Evolutionary conservation across 2,888 invertebrate species (phyloP), one percentile per base, ranked within the genome.

Genomic region (Mystacides longicornis): DNA sequence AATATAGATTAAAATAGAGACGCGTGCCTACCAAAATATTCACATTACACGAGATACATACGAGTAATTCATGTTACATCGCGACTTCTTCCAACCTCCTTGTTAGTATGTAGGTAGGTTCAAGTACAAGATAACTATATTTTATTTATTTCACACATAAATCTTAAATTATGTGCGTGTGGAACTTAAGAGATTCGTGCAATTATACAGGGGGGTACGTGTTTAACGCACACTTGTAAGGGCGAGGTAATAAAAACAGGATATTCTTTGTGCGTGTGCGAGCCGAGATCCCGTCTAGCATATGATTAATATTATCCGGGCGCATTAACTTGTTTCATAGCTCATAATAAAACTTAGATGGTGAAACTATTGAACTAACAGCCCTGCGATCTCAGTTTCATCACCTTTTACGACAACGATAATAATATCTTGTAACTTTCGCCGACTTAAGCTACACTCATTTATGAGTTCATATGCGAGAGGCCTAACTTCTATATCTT

Each of bases 1-100:
- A n/a, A n/a, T 49, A 37, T 23, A 47, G 56, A 53, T 53, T 56
- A 56, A 52, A 48, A 46, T 43, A 42, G 49, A 56, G 43, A 23
- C 21, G 18, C n/a, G 50, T 23, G 42, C 21, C 33, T 45, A 49
- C 50, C 53, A 56, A 45, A 53, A 31, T 37, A 50, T 46, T 42
- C 53, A 45, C 43, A 11, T 50, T 27, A 54, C 9, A 23, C 21
- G 48, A 21, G 23, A 14, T 5, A 21, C 20, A 19, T n/a, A n/a
- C n/a, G 46, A 5, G 46, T 46, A 21, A 46, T 46, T 46, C 18
- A 46, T 11, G 11, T 37, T 4, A 37, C 20, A 3, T 5, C 16
- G 19, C 20, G 18, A 5, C 16, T 46, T 3, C 9, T 46, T 46
- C 14, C 3, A 18, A 46, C 21, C 21, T 19, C 4, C 9, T 46